Percentiles rank a stretch among this genome's conserved stretches.
Evolutionary conservation across 1,140 invertebrate genomes (phyloP).

Genomic region (Drosophila repletoides): DNA sequence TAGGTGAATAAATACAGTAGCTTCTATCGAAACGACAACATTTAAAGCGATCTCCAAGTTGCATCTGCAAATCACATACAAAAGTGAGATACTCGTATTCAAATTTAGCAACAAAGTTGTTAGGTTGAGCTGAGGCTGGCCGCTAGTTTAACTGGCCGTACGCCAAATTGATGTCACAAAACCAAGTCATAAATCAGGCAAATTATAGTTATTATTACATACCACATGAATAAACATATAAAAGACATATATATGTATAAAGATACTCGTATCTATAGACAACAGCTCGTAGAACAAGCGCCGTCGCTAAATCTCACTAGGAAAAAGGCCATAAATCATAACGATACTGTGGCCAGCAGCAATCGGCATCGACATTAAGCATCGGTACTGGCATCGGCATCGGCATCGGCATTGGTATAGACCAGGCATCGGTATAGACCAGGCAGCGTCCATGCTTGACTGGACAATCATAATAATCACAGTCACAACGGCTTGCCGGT

Average conservation of each 20-base stretch:
- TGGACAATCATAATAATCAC: conserved; percentile 80
- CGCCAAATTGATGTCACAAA: conserved; percentile 77
- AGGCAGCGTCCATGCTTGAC: conserved; percentile 74
- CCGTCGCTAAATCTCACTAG: conserved; percentile 39
- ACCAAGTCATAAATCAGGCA: conserved; percentile 73
- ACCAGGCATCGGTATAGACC: conserved; percentile 15
- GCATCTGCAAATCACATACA: no score
- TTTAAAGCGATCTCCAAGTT: neutral
- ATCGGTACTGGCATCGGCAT: no score
- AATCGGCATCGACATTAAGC: conserved; percentile 10
- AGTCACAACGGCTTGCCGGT: conserved; percentile 49
- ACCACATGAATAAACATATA: conserved; percentile 45
- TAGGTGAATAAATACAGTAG: no score
- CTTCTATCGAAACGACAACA: no score
- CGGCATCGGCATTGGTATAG: conserved; percentile 35
- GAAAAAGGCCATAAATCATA: conserved; percentile 74
- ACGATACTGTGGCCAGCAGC: conserved; percentile 52
- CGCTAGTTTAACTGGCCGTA: conserved; percentile 22
- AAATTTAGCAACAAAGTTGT: neutral
- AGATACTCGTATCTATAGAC: conserved; percentile 35
- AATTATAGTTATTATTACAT: conserved; percentile 76
- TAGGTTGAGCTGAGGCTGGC: neutral
- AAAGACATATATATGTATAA: conserved; percentile 23
- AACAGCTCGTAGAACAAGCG: conserved; percentile 68
- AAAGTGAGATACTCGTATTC: neutral